A percentile compares a stretch with the other conserved stretches of the same genome.
phyloP scores from a whole-genome alignment of 1,140 invertebrate species.

The Venustaconcha ellipsiformis region DNA sequence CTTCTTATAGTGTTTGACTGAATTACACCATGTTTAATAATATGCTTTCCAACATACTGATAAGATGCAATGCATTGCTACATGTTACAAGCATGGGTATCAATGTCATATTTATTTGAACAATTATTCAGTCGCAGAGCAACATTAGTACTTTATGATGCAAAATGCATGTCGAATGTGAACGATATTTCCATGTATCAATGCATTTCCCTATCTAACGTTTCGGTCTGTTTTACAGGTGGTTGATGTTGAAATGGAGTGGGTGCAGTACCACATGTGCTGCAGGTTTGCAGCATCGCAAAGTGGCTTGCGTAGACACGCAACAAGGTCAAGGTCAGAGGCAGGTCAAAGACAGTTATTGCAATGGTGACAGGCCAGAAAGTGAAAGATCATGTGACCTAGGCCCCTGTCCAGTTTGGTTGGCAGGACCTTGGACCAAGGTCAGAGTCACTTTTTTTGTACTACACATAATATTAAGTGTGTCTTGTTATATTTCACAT shows the following conservation, averaged over 20 bases:
- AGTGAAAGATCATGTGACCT: constrained; percentile 14
- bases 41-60: too few relatives aligned
- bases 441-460: neutral
- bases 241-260: constrained; percentile 28
- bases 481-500: too few relatives aligned
- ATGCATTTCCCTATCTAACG: neutral
- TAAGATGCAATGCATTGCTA: too few relatives aligned
- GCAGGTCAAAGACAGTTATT: constrained; percentile 8
- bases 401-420: constrained; percentile 22
- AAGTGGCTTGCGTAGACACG: constrained; percentile 17
- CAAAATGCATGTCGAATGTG: too few relatives aligned
- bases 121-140: too few relatives aligned
- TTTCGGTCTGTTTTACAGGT: constrained; percentile 4
- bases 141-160: too few relatives aligned
- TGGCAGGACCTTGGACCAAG: constrained; percentile 25
- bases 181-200: neutral
- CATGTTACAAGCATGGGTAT: too few relatives aligned
- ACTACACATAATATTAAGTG: too few relatives aligned
- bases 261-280: constrained; percentile 28
- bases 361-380: constrained; percentile 12
- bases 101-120: too few relatives aligned
- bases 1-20: too few relatives aligned
- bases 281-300: constrained; percentile 17
- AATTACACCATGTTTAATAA: too few relatives aligned
- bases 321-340: neutral